These are phyloP conservation scores for Alviniconcha marisindica DNA, from an alignment of 1,140 invertebrate species.

Conservation along the genomic window DNA sequence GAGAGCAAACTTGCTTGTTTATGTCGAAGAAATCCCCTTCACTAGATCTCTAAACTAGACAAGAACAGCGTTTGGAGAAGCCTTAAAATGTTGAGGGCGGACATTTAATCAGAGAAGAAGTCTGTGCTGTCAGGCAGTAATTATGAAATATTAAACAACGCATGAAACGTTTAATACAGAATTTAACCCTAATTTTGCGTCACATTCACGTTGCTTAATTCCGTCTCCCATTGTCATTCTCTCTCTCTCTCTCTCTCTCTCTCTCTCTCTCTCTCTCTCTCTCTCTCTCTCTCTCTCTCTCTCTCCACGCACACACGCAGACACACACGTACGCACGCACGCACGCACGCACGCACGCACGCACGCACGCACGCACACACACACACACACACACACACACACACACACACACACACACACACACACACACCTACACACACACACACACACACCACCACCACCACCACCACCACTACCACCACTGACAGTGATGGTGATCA, in stretches of 20 bases:
- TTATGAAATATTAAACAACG: too few relatives aligned
- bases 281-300: conserved; percentile 41
- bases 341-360: not conserved
- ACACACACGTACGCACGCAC: too few relatives aligned
- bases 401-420: not conserved
- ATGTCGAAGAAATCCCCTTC: too few relatives aligned
- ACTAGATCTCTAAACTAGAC: too few relatives aligned
- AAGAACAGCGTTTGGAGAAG: too few relatives aligned
- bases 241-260: conserved; percentile 42
- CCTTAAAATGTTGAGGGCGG: too few relatives aligned
- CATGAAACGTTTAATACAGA: too few relatives aligned
- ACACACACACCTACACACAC: not conserved
- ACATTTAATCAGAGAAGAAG: not conserved
- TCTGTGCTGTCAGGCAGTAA: too few relatives aligned
- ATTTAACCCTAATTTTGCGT: too few relatives aligned
- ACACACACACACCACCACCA: not conserved
- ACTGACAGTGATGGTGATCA: too few relatives aligned
- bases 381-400: not conserved
- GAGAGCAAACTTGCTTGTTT: too few relatives aligned
- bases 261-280: conserved; percentile 42
- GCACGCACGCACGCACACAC: not conserved
- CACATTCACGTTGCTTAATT: not conserved
- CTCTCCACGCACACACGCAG: conserved; percentile 12
- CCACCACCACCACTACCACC: not conserved
- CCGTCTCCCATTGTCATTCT: not conserved